Percentiles rank a stretch among this genome's conserved stretches.
Evolutionary conservation across 2,113 vertebrate species (phyloP).

Genomic region (Odocoileus virginianus): DNA sequence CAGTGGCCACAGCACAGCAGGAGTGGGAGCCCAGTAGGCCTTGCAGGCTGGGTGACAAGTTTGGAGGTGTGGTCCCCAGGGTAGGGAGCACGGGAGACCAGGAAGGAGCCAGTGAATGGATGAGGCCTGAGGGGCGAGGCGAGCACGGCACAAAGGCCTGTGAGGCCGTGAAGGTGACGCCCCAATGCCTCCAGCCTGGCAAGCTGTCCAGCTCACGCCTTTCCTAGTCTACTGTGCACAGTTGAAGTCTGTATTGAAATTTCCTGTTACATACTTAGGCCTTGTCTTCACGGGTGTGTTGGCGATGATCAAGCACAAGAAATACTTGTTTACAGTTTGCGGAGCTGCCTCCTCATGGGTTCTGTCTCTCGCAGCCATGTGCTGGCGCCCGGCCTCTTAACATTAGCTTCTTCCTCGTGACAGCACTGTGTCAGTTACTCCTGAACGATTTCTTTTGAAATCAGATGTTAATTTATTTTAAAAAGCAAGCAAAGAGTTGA

Average conservation of each 20-base stretch:
- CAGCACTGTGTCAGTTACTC: neutral
- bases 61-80: neutral
- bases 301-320: neutral
- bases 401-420: neutral
- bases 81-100: fast-evolving
- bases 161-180: neutral
- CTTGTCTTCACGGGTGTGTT: neutral
- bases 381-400: neutral
- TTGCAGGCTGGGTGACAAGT: neutral
- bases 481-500: neutral
- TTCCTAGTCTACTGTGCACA: neutral
- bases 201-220: neutral
- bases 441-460: neutral
- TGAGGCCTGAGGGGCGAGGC: neutral
- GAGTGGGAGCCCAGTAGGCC: neutral
- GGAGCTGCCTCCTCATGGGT: neutral
- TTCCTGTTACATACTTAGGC: neutral
- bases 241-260: neutral
- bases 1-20: no score
- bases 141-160: neutral
- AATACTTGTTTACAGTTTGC: neutral
- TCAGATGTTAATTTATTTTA: neutral
- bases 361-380: neutral
- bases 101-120: neutral
- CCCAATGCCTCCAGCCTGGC: neutral